These are phyloP conservation scores for Pyrrhia umbra DNA, from an alignment of 2,888 invertebrate species.

Conservation along the genomic window DNA sequence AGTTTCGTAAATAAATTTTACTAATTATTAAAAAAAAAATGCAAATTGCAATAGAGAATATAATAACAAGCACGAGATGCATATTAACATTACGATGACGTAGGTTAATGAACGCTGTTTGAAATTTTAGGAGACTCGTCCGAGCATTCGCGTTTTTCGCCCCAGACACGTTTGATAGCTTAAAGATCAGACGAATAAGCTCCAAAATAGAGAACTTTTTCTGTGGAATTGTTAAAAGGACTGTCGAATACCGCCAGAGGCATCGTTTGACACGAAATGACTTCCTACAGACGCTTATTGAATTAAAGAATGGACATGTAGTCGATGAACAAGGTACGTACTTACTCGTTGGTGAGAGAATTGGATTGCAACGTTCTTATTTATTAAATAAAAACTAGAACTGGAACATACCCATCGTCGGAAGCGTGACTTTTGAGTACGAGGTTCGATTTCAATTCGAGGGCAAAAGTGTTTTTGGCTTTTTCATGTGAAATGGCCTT, in stretches of 20 bases:
- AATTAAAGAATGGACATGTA: slow-evolving; percentile 80
- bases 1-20: too few relatives aligned
- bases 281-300: slow-evolving; percentile 89
- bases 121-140: slow-evolving; percentile 79
- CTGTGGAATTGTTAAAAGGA: slow-evolving; percentile 79
- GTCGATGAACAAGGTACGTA: slow-evolving; percentile 70
- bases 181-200: slow-evolving; percentile 81
- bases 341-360: slow-evolving; percentile 46
- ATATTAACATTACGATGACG: too few relatives aligned
- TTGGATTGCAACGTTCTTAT: slow-evolving; percentile 10
- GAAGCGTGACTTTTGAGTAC: too few relatives aligned
- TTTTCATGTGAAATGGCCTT: too few relatives aligned
- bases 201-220: slow-evolving; percentile 82
- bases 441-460: too few relatives aligned
- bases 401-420: too few relatives aligned
- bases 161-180: slow-evolving; percentile 79
- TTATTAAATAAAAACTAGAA: slow-evolving; percentile 14
- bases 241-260: slow-evolving; percentile 78
- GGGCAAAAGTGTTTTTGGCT: too few relatives aligned
- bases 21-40: too few relatives aligned
- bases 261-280: slow-evolving; percentile 84
- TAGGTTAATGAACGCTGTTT: slow-evolving; percentile 24
- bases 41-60: too few relatives aligned
- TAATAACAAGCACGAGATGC: not conserved
- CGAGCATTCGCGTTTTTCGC: slow-evolving; percentile 83